These are phyloP conservation scores for Macrosiphum euphorbiae DNA, from an alignment of 2,888 invertebrate genomes.

Conservation along the genomic window DNA sequence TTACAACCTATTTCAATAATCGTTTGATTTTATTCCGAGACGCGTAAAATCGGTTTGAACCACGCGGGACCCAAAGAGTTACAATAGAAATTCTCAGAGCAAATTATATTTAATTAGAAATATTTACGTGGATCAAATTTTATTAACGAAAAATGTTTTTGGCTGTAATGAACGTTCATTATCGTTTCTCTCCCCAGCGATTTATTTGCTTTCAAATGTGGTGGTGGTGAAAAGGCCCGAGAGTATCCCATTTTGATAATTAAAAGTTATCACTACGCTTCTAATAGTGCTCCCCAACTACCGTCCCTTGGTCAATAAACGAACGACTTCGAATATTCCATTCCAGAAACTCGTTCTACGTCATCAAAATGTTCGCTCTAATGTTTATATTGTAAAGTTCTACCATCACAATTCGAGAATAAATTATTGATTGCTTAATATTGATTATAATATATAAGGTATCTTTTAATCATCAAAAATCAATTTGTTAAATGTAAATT, in stretches of 20 bases:
- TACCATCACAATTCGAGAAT: neutral
- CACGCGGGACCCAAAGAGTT: neutral
- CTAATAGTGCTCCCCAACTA: neutral
- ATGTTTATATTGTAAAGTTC: neutral
- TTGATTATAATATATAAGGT: neutral
- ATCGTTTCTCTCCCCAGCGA: too few species aligned
- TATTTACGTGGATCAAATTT: neutral
- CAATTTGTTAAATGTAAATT: neutral
- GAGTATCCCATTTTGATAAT: conserved; percentile 41
- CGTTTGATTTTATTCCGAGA: neutral
- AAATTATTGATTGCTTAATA: neutral
- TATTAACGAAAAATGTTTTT: neutral
- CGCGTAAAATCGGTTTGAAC: neutral
- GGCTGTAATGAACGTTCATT: neutral
- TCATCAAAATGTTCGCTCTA: neutral
- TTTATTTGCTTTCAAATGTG: neutral
- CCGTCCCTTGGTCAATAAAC: neutral
- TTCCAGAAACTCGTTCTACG: neutral
- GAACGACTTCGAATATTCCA: neutral
- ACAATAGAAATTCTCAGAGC: neutral
- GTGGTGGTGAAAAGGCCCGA: neutral
- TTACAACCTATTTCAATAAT: neutral
- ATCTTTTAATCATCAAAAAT: neutral
- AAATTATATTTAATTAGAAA: conserved; percentile 33
- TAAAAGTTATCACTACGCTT: conserved; percentile 16